Conservation (phyloP, 2,888 invertebrate species). For the Spilosoma lubricipeda region DNA sequence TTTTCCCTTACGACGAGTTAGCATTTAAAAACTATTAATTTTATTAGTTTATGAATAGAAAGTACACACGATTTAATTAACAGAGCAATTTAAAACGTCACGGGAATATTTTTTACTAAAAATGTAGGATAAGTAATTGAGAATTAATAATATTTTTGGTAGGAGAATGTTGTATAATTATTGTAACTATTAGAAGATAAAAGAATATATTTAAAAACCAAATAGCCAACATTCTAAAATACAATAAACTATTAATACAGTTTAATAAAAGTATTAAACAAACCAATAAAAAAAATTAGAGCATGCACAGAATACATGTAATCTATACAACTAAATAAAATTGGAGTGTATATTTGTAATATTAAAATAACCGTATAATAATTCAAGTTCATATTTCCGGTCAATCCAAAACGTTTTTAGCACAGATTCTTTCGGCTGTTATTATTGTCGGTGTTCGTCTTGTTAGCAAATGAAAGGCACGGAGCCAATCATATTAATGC, state of each 20-base stretch:
- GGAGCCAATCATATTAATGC: no score
- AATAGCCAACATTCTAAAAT: not conserved
- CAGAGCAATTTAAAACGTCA: not conserved
- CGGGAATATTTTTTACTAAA: not conserved
- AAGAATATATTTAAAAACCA: not conserved
- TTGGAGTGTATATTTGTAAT: no score
- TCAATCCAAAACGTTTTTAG: not conserved
- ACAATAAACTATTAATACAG: not conserved
- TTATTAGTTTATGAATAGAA: not conserved
- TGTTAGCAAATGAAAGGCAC: no score
- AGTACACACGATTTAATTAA: not conserved
- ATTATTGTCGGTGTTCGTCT: no score
- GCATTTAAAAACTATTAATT: not conserved
- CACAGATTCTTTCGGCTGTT: not conserved
- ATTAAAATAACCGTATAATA: no score
- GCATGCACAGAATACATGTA: not conserved
- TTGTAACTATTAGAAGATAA: not conserved
- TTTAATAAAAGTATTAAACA: not conserved
- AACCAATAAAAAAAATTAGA: not conserved
- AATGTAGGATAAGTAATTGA: not conserved
- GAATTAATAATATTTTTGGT: not conserved
- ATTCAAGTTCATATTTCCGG: not conserved
- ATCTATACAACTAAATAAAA: no score
- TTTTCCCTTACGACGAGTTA: not conserved
- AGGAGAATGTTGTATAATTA: not conserved